These are phyloP conservation scores for Drosophila antonietae DNA, from an alignment of 2,888 invertebrate genomes.

Conservation along the genomic window DNA sequence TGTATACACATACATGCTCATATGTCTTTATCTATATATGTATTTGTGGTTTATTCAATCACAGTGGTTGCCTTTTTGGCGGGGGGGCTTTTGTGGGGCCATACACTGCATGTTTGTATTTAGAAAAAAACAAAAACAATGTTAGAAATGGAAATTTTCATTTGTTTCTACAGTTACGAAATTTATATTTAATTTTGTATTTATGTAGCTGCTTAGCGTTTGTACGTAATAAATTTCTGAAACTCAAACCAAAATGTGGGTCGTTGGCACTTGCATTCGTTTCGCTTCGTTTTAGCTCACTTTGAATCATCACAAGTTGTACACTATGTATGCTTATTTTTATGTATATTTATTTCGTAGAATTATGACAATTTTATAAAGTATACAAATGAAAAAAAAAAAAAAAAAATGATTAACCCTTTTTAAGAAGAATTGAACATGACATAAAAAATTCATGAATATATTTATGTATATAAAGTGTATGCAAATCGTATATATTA, in stretches of 20 bases:
- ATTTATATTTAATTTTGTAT: slow-evolving; percentile 43
- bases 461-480: too few species aligned
- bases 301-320: slow-evolving; percentile 4
- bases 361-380: neutral
- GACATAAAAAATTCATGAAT: too few species aligned
- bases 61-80: slow-evolving; percentile 33
- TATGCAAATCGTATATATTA: neutral
- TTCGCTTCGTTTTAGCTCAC: slow-evolving; percentile 25
- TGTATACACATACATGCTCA: neutral
- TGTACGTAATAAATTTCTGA: slow-evolving; percentile 32
- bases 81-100: slow-evolving; percentile 38
- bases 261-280: slow-evolving; percentile 52
- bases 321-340: neutral
- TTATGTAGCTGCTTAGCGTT: slow-evolving; percentile 27
- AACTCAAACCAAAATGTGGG: slow-evolving; percentile 36
- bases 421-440: neutral
- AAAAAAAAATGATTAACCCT: neutral
- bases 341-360: neutral
- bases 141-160: slow-evolving; percentile 30
- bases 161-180: slow-evolving; percentile 43
- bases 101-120: slow-evolving; percentile 14
- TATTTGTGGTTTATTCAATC: slow-evolving; percentile 34
- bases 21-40: neutral
- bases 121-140: slow-evolving; percentile 8
- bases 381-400: neutral